phyloP scores from a whole-genome alignment of 2,888 invertebrate species.

The Heterodera filipjevi region DNA sequence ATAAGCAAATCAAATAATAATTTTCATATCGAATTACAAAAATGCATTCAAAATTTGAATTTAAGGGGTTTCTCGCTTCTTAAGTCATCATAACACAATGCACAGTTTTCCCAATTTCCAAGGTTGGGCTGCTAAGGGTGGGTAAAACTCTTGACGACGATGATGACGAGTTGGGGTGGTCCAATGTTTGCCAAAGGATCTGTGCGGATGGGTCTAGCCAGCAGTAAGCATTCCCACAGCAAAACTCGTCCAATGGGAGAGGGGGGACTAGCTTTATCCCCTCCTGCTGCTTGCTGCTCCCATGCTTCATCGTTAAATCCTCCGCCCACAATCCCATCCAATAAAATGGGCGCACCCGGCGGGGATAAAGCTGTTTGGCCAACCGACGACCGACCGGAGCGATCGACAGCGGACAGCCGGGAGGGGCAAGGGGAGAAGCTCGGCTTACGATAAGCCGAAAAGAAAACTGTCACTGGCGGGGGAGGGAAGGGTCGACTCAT shows the following conservation, averaged over 20 bases:
- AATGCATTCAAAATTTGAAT: too few relatives aligned
- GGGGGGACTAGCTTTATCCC: neutral
- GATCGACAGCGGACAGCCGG: neutral
- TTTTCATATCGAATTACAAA: too few relatives aligned
- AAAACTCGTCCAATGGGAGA: neutral
- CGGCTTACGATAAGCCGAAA: constrained; percentile 12
- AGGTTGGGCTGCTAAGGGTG: neutral
- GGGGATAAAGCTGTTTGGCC: constrained; percentile 9
- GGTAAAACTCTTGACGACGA: neutral
- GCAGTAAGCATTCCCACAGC: neutral
- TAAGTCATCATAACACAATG: too few relatives aligned
- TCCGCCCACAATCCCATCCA: constrained; percentile 9
- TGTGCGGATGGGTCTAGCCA: neutral
- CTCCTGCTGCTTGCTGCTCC: neutral
- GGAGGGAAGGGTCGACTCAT: neutral
- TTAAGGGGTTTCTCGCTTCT: too few relatives aligned
- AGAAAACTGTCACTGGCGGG: neutral
- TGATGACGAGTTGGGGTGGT: neutral
- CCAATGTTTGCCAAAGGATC: neutral
- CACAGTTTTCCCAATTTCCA: neutral
- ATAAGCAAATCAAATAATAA: too few relatives aligned
- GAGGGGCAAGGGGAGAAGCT: neutral
- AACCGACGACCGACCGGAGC: neutral
- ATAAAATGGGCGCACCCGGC: neutral
- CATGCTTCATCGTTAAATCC: neutral